These are phyloP conservation scores for Thelaira solivaga DNA, from an alignment of 2,888 invertebrate species.

Conservation along the genomic window DNA sequence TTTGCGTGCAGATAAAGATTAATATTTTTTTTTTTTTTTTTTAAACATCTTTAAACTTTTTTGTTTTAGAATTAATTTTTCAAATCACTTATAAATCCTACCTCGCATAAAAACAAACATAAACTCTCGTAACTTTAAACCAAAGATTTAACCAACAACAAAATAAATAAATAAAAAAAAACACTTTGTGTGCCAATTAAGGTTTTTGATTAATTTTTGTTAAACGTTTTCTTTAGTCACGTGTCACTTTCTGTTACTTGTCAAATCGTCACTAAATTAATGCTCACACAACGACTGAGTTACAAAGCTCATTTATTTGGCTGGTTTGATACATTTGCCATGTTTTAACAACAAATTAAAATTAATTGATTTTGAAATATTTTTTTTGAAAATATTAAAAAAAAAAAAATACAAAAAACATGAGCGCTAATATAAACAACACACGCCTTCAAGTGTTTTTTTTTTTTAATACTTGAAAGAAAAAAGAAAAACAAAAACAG, in stretches of 20 bases:
- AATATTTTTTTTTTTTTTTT: no score
- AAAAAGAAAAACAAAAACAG: conserved; percentile 6
- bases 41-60: no score
- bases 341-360: conserved; percentile 35
- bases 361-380: conserved; percentile 51
- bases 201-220: conserved; percentile 56
- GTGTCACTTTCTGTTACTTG: conserved; percentile 46
- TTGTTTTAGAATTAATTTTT: no score
- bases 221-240: conserved; percentile 41
- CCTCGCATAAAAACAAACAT: not conserved
- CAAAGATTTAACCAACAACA: no score
- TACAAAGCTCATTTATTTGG: no score
- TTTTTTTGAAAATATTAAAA: conserved; percentile 35
- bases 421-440: conserved; percentile 27
- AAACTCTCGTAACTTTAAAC: not conserved
- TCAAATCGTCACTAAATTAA: conserved; percentile 22
- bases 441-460: conserved; percentile 39
- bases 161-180: not conserved
- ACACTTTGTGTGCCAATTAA: conserved; percentile 43
- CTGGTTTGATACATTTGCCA: conserved; percentile 9
- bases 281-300: not conserved
- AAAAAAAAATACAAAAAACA: conserved; percentile 18
- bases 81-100: not conserved
- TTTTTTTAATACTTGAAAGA: not conserved
- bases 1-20: no score